Base-by-base conservation (phyloP, 2,888 invertebrate genomes). In the Torymus auratus region DNA sequence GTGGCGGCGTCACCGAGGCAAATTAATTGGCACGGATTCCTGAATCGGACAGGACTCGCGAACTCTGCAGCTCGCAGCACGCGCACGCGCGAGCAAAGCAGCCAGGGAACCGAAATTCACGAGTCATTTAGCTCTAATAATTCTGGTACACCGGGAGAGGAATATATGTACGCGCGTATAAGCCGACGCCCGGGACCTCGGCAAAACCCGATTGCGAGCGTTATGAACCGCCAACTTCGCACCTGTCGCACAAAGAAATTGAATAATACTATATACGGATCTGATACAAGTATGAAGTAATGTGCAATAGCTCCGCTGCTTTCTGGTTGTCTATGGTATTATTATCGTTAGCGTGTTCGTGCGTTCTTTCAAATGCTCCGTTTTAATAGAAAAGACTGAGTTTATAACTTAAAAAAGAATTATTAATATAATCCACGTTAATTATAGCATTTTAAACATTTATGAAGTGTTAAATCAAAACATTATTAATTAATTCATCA, bases 101-200 rank as follows among this genome's bases (percentile, higher is more conserved):
- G 41, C 7, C 41, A 53, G 23, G 50, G 23, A 13, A 12, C 17
- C 53, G 56, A 67, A 78, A 75, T 81, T 81, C 78, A 81, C 72
- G 64, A 73, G 78, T 76, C 72, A 72, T 78, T 75, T 78, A 69
- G 71, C 60, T 58, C 52, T 73, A 65, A 78, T 81, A 78, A 81
- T 78, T 80, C 69, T 70, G n/a, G 65, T 56, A 56, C 50, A 12
- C 23, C 52, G 28, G 12, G 60, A 53, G 53, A 56, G 2, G 52
- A 28, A 12, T 23, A 56, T 56, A 56, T 55, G 20, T 12, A 11
- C 12, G n/a, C 15, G 2, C 15, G 14, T 20, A 20, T 65, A 70
- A 70, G 41, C 23, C 60, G 41, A 72, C 53, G 41, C 41, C 7
- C 7, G 53, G 53, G 15, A 55, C 23, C 53, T 60, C 7, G 60